phyloP scores from a whole-genome alignment of 2,888 invertebrate genomes.

The Mimachlamys varia region DNA sequence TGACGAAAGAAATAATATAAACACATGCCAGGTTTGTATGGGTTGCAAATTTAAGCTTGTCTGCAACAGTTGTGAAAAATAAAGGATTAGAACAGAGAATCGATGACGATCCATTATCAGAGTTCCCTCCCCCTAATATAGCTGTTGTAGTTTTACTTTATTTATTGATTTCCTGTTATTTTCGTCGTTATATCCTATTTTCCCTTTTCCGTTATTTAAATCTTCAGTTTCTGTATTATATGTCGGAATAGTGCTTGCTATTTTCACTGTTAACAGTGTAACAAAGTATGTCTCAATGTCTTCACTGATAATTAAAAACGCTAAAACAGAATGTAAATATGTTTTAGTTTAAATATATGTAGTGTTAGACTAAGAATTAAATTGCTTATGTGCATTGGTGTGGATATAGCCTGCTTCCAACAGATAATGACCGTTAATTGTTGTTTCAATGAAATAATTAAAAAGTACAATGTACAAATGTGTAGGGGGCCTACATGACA shows the following conservation, averaged over 20 bases:
- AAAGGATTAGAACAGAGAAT: not conserved
- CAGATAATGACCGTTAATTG: too few relatives aligned
- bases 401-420: too few relatives aligned
- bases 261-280: not conserved
- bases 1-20: slow-evolving; percentile 31
- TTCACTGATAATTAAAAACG: too few relatives aligned
- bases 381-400: too few relatives aligned
- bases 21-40: slow-evolving; percentile 48
- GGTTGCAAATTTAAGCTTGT: slow-evolving; percentile 47
- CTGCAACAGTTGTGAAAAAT: not conserved
- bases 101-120: slow-evolving; percentile 24
- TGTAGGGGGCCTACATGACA: too few relatives aligned
- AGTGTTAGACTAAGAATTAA: too few relatives aligned
- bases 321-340: too few relatives aligned
- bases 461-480: too few relatives aligned
- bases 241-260: not conserved
- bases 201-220: not conserved
- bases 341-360: too few relatives aligned
- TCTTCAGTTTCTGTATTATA: not conserved
- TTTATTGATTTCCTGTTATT: slow-evolving; percentile 1
- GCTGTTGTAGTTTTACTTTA: slow-evolving; percentile 13
- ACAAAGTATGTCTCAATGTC: too few relatives aligned
- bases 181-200: not conserved
- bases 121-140: slow-evolving; percentile 28
- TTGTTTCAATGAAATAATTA: too few relatives aligned